Evolutionary conservation across 2,797 vertebrate species (phyloP).

Genomic region (Acestrorhynchus altus): DNA sequence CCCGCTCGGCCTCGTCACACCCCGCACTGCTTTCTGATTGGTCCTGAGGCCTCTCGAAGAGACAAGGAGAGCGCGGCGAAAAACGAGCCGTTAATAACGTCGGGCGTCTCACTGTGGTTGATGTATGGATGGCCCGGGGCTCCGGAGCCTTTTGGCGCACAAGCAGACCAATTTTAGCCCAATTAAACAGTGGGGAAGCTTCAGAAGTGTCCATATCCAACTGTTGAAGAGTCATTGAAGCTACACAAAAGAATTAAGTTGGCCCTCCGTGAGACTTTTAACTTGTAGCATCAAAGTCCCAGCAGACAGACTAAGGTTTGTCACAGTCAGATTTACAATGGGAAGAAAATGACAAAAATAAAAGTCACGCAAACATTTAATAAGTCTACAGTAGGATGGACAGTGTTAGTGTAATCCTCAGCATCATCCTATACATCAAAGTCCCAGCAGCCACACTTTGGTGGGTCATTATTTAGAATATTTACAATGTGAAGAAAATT

Average conservation of each 20-base stretch:
- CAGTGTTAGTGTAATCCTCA: too few species aligned
- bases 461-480: too few species aligned
- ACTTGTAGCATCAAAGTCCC: constrained; percentile 13
- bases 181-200: constrained; percentile 82
- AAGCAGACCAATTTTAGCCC: constrained; percentile 79
- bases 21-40: constrained; percentile 69
- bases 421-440: too few species aligned
- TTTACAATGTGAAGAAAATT: neutral
- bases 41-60: constrained; percentile 59
- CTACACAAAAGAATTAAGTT: constrained; percentile 54
- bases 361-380: neutral
- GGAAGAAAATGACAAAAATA: neutral
- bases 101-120: constrained; percentile 78
- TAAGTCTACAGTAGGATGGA: too few species aligned
- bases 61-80: constrained; percentile 78
- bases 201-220: constrained; percentile 74
- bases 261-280: constrained; percentile 43
- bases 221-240: constrained; percentile 65
- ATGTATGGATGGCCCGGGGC: constrained; percentile 76
- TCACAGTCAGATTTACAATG: too few species aligned
- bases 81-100: constrained; percentile 81
- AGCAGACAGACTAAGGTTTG: neutral
- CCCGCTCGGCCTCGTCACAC: constrained; percentile 64
- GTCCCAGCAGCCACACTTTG: too few species aligned
- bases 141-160: constrained; percentile 63